phyloP scores from a whole-genome alignment of 2,113 vertebrate species.

The Coreoperca whiteheadi region DNA sequence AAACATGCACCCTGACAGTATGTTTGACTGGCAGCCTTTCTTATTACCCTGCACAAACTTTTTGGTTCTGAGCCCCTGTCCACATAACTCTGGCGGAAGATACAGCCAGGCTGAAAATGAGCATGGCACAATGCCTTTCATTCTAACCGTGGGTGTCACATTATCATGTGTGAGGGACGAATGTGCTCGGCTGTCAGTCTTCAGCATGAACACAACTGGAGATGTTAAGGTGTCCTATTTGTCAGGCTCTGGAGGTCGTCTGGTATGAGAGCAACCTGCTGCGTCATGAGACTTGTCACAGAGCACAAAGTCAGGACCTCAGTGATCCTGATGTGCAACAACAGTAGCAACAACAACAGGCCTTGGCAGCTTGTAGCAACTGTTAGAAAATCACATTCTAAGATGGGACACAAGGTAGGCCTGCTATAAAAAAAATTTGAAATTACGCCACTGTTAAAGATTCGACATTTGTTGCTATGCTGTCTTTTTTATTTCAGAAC shows the following conservation, averaged over 20 bases:
- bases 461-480: not conserved
- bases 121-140: constrained; percentile 48
- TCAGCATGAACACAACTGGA: not conserved
- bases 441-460: not conserved
- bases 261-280: constrained; percentile 41
- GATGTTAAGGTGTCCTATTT: constrained; percentile 46
- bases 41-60: constrained; percentile 28
- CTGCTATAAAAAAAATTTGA: not conserved
- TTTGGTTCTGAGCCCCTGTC: constrained; percentile 14
- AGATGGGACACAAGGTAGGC: not conserved
- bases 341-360: constrained; percentile 27
- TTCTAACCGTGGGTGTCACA: constrained; percentile 48
- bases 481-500: not conserved
- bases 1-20: constrained; percentile 35
- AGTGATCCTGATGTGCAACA: constrained; percentile 58
- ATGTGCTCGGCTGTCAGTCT: constrained; percentile 36
- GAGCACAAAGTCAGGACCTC: constrained; percentile 34
- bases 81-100: constrained; percentile 44
- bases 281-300: constrained; percentile 64
- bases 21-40: constrained; percentile 29
- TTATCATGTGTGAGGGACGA: constrained; percentile 48
- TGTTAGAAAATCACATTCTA: constrained; percentile 1
- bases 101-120: constrained; percentile 30
- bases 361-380: not conserved
- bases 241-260: constrained; percentile 50